Evolutionary conservation across 1,140 invertebrate genomes (phyloP).

Genomic region (Zaprionus tsacasi): DNA sequence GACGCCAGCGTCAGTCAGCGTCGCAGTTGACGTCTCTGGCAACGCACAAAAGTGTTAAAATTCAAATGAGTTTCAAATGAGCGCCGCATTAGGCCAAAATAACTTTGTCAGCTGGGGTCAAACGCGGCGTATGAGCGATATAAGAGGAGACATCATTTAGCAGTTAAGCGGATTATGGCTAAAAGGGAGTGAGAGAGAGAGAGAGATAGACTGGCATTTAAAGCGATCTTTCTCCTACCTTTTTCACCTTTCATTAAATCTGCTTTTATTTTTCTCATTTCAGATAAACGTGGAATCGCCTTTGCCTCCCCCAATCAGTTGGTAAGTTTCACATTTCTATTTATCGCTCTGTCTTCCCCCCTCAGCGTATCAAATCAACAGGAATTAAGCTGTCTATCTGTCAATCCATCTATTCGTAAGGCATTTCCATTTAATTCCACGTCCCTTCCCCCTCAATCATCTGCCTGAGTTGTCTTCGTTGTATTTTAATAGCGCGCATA

Average conservation of each 20-base stretch:
- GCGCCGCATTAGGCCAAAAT: constrained; percentile 53
- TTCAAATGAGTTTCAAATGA: constrained; percentile 77
- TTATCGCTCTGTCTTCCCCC: constrained; percentile 36
- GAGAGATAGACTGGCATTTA: background rate
- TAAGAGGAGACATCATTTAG: constrained; percentile 34
- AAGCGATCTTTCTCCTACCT: background rate
- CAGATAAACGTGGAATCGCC: background rate
- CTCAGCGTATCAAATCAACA: constrained; percentile 63
- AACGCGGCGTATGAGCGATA: constrained; percentile 63
- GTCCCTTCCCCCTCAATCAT: background rate
- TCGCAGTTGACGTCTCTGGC: constrained; percentile 3
- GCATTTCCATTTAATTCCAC: constrained; percentile 49
- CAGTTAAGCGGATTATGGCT: constrained; percentile 49
- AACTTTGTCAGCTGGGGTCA: constrained; percentile 60
- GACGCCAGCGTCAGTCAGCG: constrained; percentile 4
- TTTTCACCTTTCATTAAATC: constrained; percentile 1
- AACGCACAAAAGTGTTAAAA: constrained; percentile 76
- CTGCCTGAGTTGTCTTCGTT: constrained; percentile 18
- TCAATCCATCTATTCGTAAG: constrained; percentile 58
- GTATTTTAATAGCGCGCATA: constrained; percentile 74
- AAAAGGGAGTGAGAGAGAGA: background rate
- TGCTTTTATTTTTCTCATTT: constrained; percentile 13
- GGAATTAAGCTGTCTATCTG: constrained; percentile 72
- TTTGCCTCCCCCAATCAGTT: background rate
- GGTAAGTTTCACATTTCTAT: constrained; percentile 18